A percentile compares a stretch with the other conserved stretches of the same genome.
These are phyloP conservation scores for Agrochola circellaris DNA, from an alignment of 2,888 invertebrate species.

Conservation along the genomic window DNA sequence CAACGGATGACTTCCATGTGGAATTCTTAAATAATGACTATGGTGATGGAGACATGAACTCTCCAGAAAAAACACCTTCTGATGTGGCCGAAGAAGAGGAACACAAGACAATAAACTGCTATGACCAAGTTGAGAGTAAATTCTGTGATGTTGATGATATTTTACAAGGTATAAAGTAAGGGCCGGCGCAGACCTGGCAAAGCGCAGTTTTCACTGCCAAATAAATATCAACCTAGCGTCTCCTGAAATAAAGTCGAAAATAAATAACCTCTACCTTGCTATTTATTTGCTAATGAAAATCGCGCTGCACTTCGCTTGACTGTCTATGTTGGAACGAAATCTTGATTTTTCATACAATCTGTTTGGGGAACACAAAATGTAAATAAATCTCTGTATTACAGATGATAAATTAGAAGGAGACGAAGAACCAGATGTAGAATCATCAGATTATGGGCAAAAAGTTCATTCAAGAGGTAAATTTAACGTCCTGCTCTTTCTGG, in stretches of 20 bases:
- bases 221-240: background rate
- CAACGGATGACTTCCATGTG: conserved; percentile 45
- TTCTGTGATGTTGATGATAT: conserved; percentile 64
- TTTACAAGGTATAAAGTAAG: conserved; percentile 58
- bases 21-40: conserved; percentile 58
- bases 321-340: background rate
- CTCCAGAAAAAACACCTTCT: conserved; percentile 59
- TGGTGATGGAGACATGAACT: conserved; percentile 52
- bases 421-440: conserved; percentile 61
- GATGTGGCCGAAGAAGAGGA: conserved; percentile 56
- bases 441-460: conserved; percentile 60
- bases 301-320: no score
- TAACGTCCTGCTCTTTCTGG: background rate
- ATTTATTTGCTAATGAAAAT: background rate
- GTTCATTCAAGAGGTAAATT: conserved; percentile 58
- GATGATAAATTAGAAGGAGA: conserved; percentile 51
- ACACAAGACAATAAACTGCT: conserved; percentile 39
- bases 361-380: background rate
- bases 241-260: background rate
- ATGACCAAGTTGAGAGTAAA: conserved; percentile 56
- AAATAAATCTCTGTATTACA: conserved; percentile 25
- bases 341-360: background rate
- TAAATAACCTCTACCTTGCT: background rate
- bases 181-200: background rate
- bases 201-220: background rate